Percentiles rank a stretch among this genome's conserved stretches.
Evolutionary conservation across 1,140 invertebrate species (phyloP).

Genomic region (Drosophila baimaii): DNA sequence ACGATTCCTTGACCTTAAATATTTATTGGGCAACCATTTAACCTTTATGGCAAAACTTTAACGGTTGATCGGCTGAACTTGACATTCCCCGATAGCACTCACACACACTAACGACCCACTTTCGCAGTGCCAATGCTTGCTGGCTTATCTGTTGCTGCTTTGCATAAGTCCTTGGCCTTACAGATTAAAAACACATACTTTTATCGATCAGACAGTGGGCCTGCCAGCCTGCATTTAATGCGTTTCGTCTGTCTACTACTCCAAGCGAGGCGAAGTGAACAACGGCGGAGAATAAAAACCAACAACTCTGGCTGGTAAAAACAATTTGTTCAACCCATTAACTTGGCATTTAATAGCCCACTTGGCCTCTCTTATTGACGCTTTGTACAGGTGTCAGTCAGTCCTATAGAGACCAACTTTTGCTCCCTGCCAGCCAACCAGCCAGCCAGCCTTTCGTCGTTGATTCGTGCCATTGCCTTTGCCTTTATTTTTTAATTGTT

Average conservation of each 20-base stretch:
- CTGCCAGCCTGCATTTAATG: slow-evolving; percentile 26
- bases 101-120: slow-evolving; percentile 7
- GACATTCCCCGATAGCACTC: slow-evolving; percentile 7
- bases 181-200: slow-evolving; percentile 12
- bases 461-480: slow-evolving; percentile 1
- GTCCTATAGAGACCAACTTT: slow-evolving; percentile 19
- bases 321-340: slow-evolving; percentile 50
- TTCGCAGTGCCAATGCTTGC: slow-evolving; percentile 1
- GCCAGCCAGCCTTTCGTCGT: not conserved
- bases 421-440: not conserved
- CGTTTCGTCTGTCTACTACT: slow-evolving; percentile 25
- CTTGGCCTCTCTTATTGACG: slow-evolving; percentile 51
- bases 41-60: not conserved
- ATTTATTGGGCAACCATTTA: not conserved
- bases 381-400: slow-evolving; percentile 51
- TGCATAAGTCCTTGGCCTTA: slow-evolving; percentile 27
- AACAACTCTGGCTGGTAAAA: slow-evolving; percentile 27
- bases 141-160: slow-evolving; percentile 18
- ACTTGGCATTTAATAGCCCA: slow-evolving; percentile 53
- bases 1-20: not conserved
- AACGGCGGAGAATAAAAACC: slow-evolving; percentile 15
- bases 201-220: slow-evolving; percentile 28
- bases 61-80: slow-evolving; percentile 20
- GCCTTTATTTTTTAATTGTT: slow-evolving; percentile 2
- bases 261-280: slow-evolving; percentile 27